These are phyloP conservation scores for Trissonchulus latispiculum DNA, from an alignment of 2,888 invertebrate genomes.

Conservation along the genomic window DNA sequence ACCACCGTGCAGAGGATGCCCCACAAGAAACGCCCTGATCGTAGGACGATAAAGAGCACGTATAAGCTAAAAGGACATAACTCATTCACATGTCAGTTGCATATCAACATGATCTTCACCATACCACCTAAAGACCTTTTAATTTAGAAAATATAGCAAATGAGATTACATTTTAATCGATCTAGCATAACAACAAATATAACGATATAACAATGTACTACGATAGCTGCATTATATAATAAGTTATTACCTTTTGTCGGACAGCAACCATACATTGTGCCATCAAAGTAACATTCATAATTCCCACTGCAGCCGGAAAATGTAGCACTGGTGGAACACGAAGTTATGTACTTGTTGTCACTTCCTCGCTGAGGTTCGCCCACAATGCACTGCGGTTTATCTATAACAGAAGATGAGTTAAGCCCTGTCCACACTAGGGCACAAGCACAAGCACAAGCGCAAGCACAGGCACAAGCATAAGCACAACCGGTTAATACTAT, in stretches of 20 bases:
- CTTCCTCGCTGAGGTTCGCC: not conserved
- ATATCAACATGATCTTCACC: not conserved
- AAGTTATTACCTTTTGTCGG: constrained; percentile 6
- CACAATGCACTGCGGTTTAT: not conserved
- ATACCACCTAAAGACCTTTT: not conserved
- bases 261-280: constrained; percentile 13
- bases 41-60: not conserved
- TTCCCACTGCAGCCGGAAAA: not conserved
- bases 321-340: not conserved
- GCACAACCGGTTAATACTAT: too few relatives aligned
- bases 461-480: too few relatives aligned
- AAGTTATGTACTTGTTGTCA: not conserved
- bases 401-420: too few relatives aligned
- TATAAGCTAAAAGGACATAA: not conserved
- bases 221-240: too few relatives aligned
- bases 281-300: constrained; percentile 15
- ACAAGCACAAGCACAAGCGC: too few relatives aligned
- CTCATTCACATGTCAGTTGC: not conserved
- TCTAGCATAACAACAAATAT: too few relatives aligned
- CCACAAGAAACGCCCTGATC: constrained; percentile 49
- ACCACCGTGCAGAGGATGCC: constrained; percentile 52
- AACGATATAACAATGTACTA: too few relatives aligned
- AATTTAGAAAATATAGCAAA: not conserved
- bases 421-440: too few relatives aligned
- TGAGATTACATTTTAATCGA: too few relatives aligned